These are phyloP conservation scores for Himalopsyche kuldschensis DNA, from an alignment of 2,888 invertebrate species.

Conservation along the genomic window DNA sequence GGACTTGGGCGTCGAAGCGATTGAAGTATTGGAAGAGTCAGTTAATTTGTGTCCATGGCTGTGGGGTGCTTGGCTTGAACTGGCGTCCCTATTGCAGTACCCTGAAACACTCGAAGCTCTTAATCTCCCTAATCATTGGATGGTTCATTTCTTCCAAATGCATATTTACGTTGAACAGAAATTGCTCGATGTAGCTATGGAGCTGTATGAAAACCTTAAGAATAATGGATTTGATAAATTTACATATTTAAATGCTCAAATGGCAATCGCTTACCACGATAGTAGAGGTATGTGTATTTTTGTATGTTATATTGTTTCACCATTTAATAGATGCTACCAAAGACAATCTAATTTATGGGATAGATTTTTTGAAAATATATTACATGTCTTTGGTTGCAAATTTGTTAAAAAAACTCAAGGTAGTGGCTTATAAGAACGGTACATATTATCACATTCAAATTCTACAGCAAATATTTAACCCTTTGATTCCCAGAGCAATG, in stretches of 20 bases:
- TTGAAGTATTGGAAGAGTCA: slow-evolving; percentile 76
- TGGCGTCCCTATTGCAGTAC: slow-evolving; percentile 82
- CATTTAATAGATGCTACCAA: too few species aligned
- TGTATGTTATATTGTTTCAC: too few species aligned
- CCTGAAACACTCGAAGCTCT: slow-evolving; percentile 72
- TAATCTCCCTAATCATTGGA: slow-evolving; percentile 86
- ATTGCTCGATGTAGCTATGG: slow-evolving; percentile 85
- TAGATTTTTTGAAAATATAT: too few species aligned
- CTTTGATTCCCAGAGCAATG: too few species aligned
- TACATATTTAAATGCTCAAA: slow-evolving; percentile 87
- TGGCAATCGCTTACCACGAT: slow-evolving; percentile 91
- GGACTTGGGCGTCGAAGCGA: slow-evolving; percentile 77
- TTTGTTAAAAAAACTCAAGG: too few species aligned
- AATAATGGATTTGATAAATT: slow-evolving; percentile 83
- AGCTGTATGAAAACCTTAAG: slow-evolving; percentile 76
- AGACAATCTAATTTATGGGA: too few species aligned
- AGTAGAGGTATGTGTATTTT: slow-evolving; percentile 68
- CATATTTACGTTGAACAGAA: slow-evolving; percentile 89
- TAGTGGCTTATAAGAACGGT: too few species aligned
- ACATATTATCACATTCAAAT: too few species aligned
- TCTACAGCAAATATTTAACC: too few species aligned
- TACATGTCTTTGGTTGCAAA: too few species aligned
- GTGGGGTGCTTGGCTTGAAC: slow-evolving; percentile 95
- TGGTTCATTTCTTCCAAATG: slow-evolving; percentile 88
- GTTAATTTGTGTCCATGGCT: slow-evolving; percentile 79